Base-by-base conservation (phyloP, 1,140 invertebrate species). In the Tetranychus cinnabarinus region DNA sequence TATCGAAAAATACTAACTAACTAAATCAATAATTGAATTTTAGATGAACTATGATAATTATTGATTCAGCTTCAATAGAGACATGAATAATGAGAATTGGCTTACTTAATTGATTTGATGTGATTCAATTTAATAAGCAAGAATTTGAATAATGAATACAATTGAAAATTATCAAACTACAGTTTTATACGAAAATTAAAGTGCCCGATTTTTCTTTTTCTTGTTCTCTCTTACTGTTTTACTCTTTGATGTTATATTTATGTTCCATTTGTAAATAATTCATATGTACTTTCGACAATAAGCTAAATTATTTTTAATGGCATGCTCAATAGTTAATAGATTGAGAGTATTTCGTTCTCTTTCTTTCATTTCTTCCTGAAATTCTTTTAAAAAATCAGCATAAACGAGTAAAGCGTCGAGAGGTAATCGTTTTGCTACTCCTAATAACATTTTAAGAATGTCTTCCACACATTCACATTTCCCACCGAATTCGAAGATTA, bases 401-500 rank as follows among this genome's bases (percentile, higher is more conserved):
- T 80, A 88, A 1, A 95, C 79, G n/a, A 82, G 81, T 63, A 79
- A 81, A 0, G 91, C 87, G 71, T 82, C 78, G 68, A 97, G 95
- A 0, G 93, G 92, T 62, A 97, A 71, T 68, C 84, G 84, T 36
- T 78, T 72, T 12, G 82, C 81, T 56, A 71, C 63, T 37, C 66
- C 64, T 34, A 67, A 67, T 37, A 77, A 61, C 39, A 71, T 65
- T 7, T 63, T 62, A 48, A 69, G 45, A 68, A 91, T 86, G 77
- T 97, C 87, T 65, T 77, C n/a, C n/a, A 1, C 73, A 74, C 81
- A 96, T 73, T 91, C 85, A 68, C 85, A 82, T 69, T 82, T 77
- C 31, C 96, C 96, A 57, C 83, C 92, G 50, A 99, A 70, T 81
- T 99, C 96, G 3, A 99, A 62, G 62, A 99, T 89, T n/a, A 99